Percentiles rank a stretch among this genome's conserved stretches.
Conservation (phyloP, 1,140 invertebrate species). For the Ips typographus region DNA sequence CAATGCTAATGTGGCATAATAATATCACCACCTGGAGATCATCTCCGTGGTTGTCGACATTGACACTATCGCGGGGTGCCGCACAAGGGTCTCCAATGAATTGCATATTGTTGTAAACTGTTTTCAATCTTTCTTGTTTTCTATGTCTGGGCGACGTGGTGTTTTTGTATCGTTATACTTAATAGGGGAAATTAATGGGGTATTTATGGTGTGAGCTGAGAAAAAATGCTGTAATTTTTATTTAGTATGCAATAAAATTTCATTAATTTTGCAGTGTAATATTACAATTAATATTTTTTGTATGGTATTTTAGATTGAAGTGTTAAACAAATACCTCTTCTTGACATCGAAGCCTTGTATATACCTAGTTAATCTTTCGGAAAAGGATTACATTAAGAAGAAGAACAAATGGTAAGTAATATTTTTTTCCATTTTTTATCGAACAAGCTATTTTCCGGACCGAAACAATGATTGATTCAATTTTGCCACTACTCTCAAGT, state of each 20-base stretch:
- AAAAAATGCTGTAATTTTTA: not conserved
- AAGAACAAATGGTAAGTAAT: conserved; percentile 93
- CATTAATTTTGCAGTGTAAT: too few species aligned
- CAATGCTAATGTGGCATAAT: conserved; percentile 41
- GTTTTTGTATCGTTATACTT: conserved; percentile 14
- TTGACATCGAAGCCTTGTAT: conserved; percentile 98
- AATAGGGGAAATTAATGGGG: conserved; percentile 11
- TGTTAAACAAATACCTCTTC: conserved; percentile 95
- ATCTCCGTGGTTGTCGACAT: conserved; percentile 38
- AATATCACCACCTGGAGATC: conserved; percentile 44
- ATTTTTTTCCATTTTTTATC: not conserved
- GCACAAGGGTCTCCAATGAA: conserved; percentile 29
- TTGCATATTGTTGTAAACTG: conserved; percentile 27
- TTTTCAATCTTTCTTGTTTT: not conserved
- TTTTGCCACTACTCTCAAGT: too few species aligned
- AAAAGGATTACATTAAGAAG: conserved; percentile 98
- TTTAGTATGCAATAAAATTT: too few species aligned
- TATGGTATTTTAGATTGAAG: conserved; percentile 79
- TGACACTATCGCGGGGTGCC: conserved; percentile 37
- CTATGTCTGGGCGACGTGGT: conserved; percentile 16
- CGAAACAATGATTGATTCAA: too few species aligned
- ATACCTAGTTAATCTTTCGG: conserved; percentile 96
- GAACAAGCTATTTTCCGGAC: not conserved
- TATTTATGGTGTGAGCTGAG: conserved; percentile 6
- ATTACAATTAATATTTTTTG: too few species aligned